Evolutionary conservation across 2,888 invertebrate genomes (phyloP), one percentile per base, ranked within the genome.

Genomic region (Barypeithes pellucidus): DNA sequence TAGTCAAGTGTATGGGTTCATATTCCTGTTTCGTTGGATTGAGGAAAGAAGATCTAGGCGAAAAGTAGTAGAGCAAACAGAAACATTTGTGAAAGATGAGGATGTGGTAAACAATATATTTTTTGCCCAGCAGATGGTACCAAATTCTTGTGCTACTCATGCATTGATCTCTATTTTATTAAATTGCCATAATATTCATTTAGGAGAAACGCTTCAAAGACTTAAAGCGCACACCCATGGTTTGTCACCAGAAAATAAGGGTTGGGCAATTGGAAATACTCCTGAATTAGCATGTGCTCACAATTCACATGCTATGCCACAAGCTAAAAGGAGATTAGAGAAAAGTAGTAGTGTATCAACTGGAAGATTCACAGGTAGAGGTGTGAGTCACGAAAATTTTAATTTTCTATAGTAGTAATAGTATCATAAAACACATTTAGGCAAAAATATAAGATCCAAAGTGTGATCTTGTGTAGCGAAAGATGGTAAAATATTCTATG

Each of bases 111-210:
- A 97, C 83, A 96, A 93, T 82, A 97, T 99, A 85, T 99, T 98
- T 87, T 99, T 99, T 87, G 98, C 98, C 1, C 97, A 98, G 83
- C 98, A 97, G 90, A 95, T 95, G 89, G 93, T 95, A 9, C 98
- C 98, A 0, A 98, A 99, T 83, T 98, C 98, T 82, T 99, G 98
- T 88, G 98, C 98, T 0, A 98, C 98, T 1, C 98, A 99, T 87
- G 97, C 98, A 0, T 87, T 99, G 60, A 90, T 99, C 0, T 98
- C 98, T 1, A 95, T 99, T 70, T 87, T 99, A 63, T 87, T 99
- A 50, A 99, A 99, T 86, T 97, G 97, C 85, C 93, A 95, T n/a
- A 94, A 93, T 81, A 91, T 98, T 59, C 94, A 96, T 85, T 88
- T 98, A 74, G 98, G 98, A 0, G 93, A 95, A 77, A 97, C 97